A percentile compares a stretch with the other conserved stretches of the same genome.
Conservation (phyloP, 1,140 invertebrate species). For the Nasonia giraulti region DNA sequence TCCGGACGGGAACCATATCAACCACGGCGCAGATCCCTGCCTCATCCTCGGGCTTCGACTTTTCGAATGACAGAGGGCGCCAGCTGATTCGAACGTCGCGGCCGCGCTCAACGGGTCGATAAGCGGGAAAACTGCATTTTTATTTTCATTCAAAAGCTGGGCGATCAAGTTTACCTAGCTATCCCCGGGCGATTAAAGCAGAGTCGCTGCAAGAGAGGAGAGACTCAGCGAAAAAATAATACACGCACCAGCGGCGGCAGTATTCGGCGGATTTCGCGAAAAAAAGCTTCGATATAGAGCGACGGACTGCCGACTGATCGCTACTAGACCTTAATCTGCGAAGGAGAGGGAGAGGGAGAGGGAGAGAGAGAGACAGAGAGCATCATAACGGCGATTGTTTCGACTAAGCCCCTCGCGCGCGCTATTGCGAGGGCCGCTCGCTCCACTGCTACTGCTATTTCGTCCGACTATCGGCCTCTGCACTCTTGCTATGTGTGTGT, state of each 20-base stretch:
- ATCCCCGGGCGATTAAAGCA: too few relatives aligned
- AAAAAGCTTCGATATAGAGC: slow-evolving; percentile 50
- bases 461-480: too few relatives aligned
- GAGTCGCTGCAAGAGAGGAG: background rate
- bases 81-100: background rate
- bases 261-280: slow-evolving; percentile 28
- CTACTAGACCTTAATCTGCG: slow-evolving; percentile 67
- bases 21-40: background rate
- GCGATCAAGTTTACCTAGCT: too few relatives aligned
- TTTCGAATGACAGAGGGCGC: slow-evolving; percentile 10
- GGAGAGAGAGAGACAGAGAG: slow-evolving; percentile 45
- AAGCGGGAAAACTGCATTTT: slow-evolving; percentile 12
- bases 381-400: slow-evolving; percentile 59
- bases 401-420: slow-evolving; percentile 36
- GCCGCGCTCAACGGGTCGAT: too few relatives aligned
- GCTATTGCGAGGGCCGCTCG: too few relatives aligned
- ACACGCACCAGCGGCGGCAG: background rate
- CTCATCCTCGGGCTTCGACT: background rate
- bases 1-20: background rate
- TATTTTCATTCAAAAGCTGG: too few relatives aligned
- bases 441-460: background rate
- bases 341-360: slow-evolving; percentile 49
- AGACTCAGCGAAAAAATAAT: background rate
- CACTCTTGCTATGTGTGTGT: too few relatives aligned
- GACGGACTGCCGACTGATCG: slow-evolving; percentile 55